Percentiles rank a stretch among this genome's conserved stretches.
These are phyloP conservation scores for Drosophila mayaguana DNA, from an alignment of 2,888 invertebrate species.

Conservation along the genomic window DNA sequence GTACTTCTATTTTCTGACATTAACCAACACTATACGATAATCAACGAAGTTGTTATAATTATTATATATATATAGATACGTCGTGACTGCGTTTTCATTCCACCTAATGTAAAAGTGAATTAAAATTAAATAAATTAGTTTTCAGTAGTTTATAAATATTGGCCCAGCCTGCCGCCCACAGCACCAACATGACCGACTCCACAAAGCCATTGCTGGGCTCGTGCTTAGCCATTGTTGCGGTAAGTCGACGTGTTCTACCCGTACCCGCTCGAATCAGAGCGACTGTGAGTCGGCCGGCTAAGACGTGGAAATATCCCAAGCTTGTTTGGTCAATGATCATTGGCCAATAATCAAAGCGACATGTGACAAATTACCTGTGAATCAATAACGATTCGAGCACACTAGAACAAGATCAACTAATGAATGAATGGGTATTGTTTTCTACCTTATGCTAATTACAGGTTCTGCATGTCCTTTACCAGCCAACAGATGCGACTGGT, in stretches of 20 bases:
- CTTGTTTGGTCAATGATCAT: not conserved
- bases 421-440: not conserved
- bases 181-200: slow-evolving; percentile 54
- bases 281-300: slow-evolving; percentile 17
- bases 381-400: not conserved
- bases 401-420: not conserved
- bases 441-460: slow-evolving; percentile 47
- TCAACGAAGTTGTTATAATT: slow-evolving; percentile 62
- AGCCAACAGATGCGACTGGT: slow-evolving; percentile 90
- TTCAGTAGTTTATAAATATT: slow-evolving; percentile 41
- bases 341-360: not conserved
- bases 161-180: slow-evolving; percentile 47
- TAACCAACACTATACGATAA: slow-evolving; percentile 49
- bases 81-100: slow-evolving; percentile 62
- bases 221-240: slow-evolving; percentile 69
- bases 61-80: slow-evolving; percentile 61
- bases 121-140: slow-evolving; percentile 40
- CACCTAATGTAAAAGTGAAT: slow-evolving; percentile 66
- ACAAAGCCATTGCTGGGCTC: slow-evolving; percentile 60
- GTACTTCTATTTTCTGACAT: not conserved
- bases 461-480: slow-evolving; percentile 87
- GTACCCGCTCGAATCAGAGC: slow-evolving; percentile 31
- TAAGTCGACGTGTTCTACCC: slow-evolving; percentile 73
- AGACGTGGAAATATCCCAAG: slow-evolving; percentile 30
- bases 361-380: not conserved